These are phyloP conservation scores for Enteromius afrohamiltoni DNA, from an alignment of 2,797 vertebrate species.

Conservation along the genomic window DNA sequence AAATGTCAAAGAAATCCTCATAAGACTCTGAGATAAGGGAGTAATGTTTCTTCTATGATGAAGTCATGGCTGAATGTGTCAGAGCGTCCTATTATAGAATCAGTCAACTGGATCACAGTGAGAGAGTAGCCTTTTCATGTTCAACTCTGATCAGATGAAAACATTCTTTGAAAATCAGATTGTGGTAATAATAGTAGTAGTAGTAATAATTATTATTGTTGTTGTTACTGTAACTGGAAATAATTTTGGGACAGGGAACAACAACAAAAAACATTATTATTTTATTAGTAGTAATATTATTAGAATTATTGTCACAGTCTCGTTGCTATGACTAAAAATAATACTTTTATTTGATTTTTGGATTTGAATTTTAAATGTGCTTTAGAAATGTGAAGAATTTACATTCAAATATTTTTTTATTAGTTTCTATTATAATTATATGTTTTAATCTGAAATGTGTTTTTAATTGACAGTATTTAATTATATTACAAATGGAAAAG, in stretches of 20 bases:
- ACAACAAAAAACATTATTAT: not conserved
- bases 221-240: no score
- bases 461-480: not conserved
- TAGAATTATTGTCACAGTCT: no score
- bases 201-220: not conserved
- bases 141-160: not conserved
- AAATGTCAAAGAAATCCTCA: slow-evolving; percentile 75
- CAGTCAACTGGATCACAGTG: slow-evolving; percentile 28
- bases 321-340: not conserved
- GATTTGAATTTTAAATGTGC: no score
- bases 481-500: not conserved
- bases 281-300: not conserved
- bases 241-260: no score
- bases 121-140: slow-evolving; percentile 7
- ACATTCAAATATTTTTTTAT: no score
- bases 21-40: slow-evolving; percentile 68
- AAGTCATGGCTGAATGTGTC: slow-evolving; percentile 61
- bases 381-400: not conserved
- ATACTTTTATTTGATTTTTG: not conserved
- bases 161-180: not conserved
- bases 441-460: not conserved
- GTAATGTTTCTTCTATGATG: slow-evolving; percentile 70
- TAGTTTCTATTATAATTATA: no score
- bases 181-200: not conserved
- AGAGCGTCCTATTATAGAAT: slow-evolving; percentile 53